These are phyloP conservation scores for Gandaritis pyraliata DNA, from an alignment of 2,888 invertebrate genomes.

Conservation along the genomic window DNA sequence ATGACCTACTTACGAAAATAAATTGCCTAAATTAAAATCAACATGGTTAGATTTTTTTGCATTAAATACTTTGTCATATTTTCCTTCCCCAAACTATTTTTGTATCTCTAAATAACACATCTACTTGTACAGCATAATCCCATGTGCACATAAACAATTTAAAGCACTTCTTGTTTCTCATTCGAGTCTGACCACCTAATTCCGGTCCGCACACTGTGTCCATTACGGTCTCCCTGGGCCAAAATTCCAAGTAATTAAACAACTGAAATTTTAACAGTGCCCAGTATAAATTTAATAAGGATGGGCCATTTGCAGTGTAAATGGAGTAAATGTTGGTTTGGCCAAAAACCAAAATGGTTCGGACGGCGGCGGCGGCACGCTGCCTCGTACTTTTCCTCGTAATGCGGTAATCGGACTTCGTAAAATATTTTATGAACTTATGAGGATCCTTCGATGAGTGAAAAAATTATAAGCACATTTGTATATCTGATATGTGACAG, in stretches of 20 bases:
- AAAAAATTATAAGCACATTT: background rate
- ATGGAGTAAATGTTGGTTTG: conserved; percentile 76
- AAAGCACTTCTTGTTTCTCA: conserved; percentile 13
- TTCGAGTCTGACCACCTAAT: conserved; percentile 63
- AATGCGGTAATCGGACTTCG: conserved; percentile 43
- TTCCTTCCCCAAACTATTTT: no score
- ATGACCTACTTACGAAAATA: no score
- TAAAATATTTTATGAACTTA: conserved; percentile 15
- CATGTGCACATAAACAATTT: background rate
- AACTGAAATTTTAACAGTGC: conserved; percentile 80
- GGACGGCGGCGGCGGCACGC: conserved; percentile 54
- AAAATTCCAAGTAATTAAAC: conserved; percentile 80
- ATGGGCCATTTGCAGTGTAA: conserved; percentile 76
- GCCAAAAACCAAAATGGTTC: conserved; percentile 78
- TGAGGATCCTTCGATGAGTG: background rate
- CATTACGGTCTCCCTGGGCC: conserved; percentile 72
- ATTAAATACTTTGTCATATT: no score
- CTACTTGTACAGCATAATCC: background rate
- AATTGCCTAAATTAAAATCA: no score
- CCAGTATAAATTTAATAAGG: conserved; percentile 82
- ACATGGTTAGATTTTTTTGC: no score
- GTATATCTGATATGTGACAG: background rate
- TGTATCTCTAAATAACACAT: background rate
- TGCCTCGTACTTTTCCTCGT: conserved; percentile 56
- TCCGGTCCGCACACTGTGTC: conserved; percentile 62